Evolutionary conservation across 1,140 invertebrate genomes (phyloP).

Genomic region (Papilio aristodemus): DNA sequence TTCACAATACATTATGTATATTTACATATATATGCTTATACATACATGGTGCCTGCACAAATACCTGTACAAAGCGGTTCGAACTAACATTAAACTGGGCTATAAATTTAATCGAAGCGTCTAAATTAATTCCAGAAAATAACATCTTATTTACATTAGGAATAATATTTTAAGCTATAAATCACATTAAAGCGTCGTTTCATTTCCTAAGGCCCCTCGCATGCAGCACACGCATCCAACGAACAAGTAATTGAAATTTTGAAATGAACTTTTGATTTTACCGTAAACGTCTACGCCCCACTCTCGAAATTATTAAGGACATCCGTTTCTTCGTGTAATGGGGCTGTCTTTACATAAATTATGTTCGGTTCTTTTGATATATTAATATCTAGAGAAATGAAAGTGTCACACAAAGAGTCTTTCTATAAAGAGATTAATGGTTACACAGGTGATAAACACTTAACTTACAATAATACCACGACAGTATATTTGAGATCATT

Average conservation of each 20-base stretch:
- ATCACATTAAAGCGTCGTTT: conserved; percentile 79
- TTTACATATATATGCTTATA: background rate
- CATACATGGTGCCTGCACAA: too few relatives aligned
- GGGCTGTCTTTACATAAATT: conserved; percentile 49
- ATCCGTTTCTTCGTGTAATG: conserved; percentile 58
- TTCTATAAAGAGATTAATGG: background rate
- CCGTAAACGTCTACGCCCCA: conserved; percentile 64
- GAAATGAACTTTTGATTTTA: conserved; percentile 78
- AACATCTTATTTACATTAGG: conserved; percentile 70
- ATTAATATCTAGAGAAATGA: conserved; percentile 1
- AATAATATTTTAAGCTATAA: conserved; percentile 74
- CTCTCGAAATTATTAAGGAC: conserved; percentile 76
- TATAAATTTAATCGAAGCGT: conserved; percentile 35
- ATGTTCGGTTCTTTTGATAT: conserved; percentile 37
- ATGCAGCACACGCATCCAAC: conserved; percentile 75
- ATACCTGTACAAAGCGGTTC: too few relatives aligned
- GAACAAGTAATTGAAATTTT: conserved; percentile 79
- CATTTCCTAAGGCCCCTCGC: conserved; percentile 73
- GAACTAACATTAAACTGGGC: background rate
- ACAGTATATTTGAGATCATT: too few relatives aligned
- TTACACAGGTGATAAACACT: too few relatives aligned
- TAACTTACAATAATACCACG: too few relatives aligned
- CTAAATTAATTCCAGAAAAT: conserved; percentile 70
- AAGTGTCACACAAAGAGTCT: background rate
- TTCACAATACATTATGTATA: too few relatives aligned